Evolutionary conservation across 2,888 invertebrate genomes (phyloP).

Genomic region (Eristalinus aeneus): DNA sequence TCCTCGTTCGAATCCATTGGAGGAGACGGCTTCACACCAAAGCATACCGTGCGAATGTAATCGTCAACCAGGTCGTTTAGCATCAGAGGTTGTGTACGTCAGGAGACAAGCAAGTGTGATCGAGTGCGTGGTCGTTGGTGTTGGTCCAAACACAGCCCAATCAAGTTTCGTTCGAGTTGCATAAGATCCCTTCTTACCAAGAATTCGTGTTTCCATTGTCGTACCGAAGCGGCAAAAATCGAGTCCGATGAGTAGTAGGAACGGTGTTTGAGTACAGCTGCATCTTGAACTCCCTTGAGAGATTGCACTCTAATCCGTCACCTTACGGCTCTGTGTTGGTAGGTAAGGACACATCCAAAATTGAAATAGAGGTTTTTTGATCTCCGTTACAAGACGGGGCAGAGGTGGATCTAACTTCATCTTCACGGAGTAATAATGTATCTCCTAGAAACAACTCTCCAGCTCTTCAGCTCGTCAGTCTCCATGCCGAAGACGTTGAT

Average conservation of each 20-base stretch:
- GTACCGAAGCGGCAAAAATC: slow-evolving; percentile 50
- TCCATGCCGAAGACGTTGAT: too few species aligned
- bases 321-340: slow-evolving; percentile 12
- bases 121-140: neutral
- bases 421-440: too few species aligned
- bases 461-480: too few species aligned
- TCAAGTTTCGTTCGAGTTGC: slow-evolving; percentile 47
- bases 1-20: slow-evolving; percentile 7
- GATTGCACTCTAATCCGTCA: neutral
- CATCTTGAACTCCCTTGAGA: neutral
- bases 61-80: slow-evolving; percentile 4
- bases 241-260: slow-evolving; percentile 31
- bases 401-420: too few species aligned
- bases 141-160: slow-evolving; percentile 24
- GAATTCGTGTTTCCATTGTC: neutral
- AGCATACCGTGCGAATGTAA: slow-evolving; percentile 7
- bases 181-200: slow-evolving; percentile 15
- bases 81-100: neutral
- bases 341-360: too few species aligned
- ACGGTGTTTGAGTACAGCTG: slow-evolving; percentile 23
- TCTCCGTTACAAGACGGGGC: too few species aligned
- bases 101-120: slow-evolving; percentile 2
- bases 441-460: too few species aligned
- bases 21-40: slow-evolving; percentile 9
- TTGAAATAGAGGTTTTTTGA: too few species aligned